phyloP scores from a whole-genome alignment of 2,888 invertebrate genomes.

The Polietes domitor region DNA sequence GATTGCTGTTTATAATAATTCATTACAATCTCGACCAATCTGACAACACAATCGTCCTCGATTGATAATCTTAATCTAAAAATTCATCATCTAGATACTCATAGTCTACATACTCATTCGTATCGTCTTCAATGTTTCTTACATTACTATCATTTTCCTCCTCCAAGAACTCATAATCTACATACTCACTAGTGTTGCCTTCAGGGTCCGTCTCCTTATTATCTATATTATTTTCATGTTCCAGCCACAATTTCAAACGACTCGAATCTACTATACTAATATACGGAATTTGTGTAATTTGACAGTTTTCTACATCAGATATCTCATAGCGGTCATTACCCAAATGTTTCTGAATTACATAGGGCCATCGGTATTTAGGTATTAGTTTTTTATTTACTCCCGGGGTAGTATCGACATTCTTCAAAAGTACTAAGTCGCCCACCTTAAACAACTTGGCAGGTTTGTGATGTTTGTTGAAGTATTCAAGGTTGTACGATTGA shows the following conservation, averaged over 20 bases:
- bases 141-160: background rate
- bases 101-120: too few species aligned
- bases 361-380: constrained; percentile 44
- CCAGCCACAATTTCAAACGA: background rate
- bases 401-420: constrained; percentile 25
- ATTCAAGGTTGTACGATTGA: constrained; percentile 40
- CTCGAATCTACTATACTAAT: background rate
- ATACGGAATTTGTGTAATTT: background rate
- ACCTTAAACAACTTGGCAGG: constrained; percentile 35
- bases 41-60: too few species aligned
- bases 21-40: too few species aligned
- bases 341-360: constrained; percentile 32
- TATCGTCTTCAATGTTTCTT: too few species aligned
- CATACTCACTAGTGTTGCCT: constrained; percentile 9
- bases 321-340: constrained; percentile 41
- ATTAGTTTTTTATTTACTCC: constrained; percentile 41
- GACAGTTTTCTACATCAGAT: constrained; percentile 7
- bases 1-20: too few species aligned
- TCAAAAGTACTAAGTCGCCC: constrained; percentile 25
- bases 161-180: background rate
- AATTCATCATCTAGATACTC: too few species aligned
- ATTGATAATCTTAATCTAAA: too few species aligned
- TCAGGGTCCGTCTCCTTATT: background rate
- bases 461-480: constrained; percentile 38
- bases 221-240: background rate